Evolutionary conservation across 1,140 invertebrate genomes (phyloP).

Genomic region (Cherax destructor): DNA sequence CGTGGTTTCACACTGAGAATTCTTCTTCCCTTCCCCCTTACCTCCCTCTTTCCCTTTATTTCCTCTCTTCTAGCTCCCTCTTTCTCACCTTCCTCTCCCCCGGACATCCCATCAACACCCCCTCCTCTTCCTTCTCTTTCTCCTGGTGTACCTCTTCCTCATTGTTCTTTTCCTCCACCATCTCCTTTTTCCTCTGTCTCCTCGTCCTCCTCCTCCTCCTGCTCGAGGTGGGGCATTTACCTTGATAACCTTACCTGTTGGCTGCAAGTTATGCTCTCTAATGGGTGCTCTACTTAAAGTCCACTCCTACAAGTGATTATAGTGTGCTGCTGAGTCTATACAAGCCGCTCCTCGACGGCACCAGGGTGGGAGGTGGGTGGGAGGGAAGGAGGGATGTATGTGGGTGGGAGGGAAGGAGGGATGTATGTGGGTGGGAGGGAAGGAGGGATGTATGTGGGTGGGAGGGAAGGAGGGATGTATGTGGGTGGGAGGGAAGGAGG

Average conservation of each 20-base stretch:
- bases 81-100: background rate
- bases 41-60: background rate
- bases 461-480: background rate
- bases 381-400: background rate
- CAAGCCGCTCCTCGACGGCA: constrained; percentile 29
- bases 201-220: background rate
- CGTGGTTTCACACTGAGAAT: background rate
- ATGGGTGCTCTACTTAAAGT: constrained; percentile 56
- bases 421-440: background rate
- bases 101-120: background rate
- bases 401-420: background rate
- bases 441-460: background rate
- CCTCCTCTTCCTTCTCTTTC: background rate
- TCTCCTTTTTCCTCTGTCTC: background rate
- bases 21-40: background rate
- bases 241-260: constrained; percentile 59
- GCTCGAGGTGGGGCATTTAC: constrained; percentile 54
- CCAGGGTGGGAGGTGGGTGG: background rate
- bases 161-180: background rate
- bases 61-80: background rate
- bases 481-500: background rate
- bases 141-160: background rate
- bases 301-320: constrained; percentile 57
- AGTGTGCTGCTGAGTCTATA: constrained; percentile 56
- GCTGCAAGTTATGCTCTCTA: constrained; percentile 54